These are phyloP conservation scores for Tiliacea aurago DNA, from an alignment of 2,888 invertebrate genomes.

Conservation along the genomic window DNA sequence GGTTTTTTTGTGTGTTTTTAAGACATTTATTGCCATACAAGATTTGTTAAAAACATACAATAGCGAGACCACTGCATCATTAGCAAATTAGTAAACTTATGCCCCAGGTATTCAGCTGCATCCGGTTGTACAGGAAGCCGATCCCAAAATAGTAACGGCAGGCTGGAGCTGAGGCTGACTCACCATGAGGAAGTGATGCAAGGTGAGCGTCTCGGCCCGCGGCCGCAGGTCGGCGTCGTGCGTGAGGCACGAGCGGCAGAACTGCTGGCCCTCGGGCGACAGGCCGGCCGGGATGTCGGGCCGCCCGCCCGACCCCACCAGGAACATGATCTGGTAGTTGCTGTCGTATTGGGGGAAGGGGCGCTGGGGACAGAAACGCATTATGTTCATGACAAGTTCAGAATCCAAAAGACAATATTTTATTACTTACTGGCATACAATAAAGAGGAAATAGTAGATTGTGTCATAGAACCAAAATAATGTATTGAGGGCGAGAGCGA, in stretches of 20 bases:
- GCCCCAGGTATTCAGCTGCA: neutral
- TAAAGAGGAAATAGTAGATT: too few relatives aligned
- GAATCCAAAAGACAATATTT: neutral
- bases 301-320: conserved; percentile 97
- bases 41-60: neutral
- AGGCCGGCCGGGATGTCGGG: conserved; percentile 94
- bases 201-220: conserved; percentile 92
- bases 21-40: neutral
- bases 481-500: too few relatives aligned
- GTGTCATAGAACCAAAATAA: too few relatives aligned
- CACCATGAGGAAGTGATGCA: conserved; percentile 94
- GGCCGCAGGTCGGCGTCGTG: conserved; percentile 95
- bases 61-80: neutral
- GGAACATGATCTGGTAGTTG: conserved; percentile 98
- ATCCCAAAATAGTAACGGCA: too few relatives aligned
- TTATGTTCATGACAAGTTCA: neutral
- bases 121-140: neutral
- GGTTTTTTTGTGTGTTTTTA: too few relatives aligned
- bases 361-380: conserved; percentile 89
- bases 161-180: neutral
- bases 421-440: neutral
- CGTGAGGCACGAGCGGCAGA: conserved; percentile 94
- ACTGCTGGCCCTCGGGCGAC: conserved; percentile 95
- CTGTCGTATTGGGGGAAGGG: conserved; percentile 98
- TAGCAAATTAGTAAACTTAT: neutral